Evolutionary conservation across 2,797 vertebrate genomes (phyloP).

Genomic region (Enteromius unitaeniatus): DNA sequence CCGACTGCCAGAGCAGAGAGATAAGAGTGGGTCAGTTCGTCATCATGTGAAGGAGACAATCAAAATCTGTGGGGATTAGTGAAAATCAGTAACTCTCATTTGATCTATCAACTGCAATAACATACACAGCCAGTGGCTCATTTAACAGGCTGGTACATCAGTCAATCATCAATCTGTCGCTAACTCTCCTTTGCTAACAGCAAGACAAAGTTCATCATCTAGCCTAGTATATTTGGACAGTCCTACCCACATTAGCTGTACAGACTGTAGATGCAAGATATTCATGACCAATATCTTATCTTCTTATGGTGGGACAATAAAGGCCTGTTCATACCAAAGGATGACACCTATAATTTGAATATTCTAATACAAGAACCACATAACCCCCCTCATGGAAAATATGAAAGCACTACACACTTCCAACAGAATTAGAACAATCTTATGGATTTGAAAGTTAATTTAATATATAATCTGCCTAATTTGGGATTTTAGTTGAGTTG

Average conservation of each 20-base stretch:
- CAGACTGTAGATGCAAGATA: constrained; percentile 51
- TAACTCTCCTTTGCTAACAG: background rate
- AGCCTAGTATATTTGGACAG: background rate
- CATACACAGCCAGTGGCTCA: constrained; percentile 21
- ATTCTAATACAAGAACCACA: background rate
- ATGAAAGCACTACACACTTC: background rate
- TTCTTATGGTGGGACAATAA: background rate
- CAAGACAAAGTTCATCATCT: constrained; percentile 30
- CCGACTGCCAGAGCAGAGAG: background rate
- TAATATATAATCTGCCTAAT: background rate
- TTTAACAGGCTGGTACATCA: constrained; percentile 37
- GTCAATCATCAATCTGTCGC: constrained; percentile 32
- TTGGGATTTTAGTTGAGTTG: background rate
- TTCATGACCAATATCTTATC: too few relatives aligned
- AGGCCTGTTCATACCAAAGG: background rate
- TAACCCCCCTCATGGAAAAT: background rate
- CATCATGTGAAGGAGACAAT: constrained; percentile 16
- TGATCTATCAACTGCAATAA: constrained; percentile 25
- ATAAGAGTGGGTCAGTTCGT: constrained; percentile 1
- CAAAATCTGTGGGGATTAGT: constrained; percentile 29
- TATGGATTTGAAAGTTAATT: background rate
- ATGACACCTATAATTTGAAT: background rate
- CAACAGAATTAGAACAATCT: background rate
- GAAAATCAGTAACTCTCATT: constrained; percentile 38
- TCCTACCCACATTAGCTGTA: constrained; percentile 11